Conservation (phyloP, 2,113 vertebrate genomes). For the Dicrurus megarhynchus region DNA sequence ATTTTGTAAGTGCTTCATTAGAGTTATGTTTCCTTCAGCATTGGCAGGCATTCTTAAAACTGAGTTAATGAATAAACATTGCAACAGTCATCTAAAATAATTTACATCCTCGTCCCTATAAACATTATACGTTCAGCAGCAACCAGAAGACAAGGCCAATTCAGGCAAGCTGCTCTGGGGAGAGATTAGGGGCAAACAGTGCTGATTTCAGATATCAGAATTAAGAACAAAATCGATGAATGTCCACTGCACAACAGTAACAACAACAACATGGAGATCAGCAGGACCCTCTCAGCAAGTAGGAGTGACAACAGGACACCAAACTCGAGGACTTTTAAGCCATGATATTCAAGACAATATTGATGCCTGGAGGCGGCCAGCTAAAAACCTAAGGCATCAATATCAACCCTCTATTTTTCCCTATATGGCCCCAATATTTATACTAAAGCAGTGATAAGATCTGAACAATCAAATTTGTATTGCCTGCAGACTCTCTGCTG, state of each 20-base stretch:
- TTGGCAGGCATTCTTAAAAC: neutral
- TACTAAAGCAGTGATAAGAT: neutral
- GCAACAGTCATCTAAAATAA: neutral
- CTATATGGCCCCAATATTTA: neutral
- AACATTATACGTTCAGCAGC: neutral
- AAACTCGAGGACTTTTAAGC: neutral
- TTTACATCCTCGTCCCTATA: neutral
- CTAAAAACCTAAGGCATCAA: too few relatives aligned
- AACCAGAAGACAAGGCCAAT: neutral
- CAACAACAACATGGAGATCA: neutral
- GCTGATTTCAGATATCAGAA: neutral
- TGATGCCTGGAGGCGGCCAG: too few relatives aligned
- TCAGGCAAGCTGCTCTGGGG: neutral
- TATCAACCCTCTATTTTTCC: neutral
- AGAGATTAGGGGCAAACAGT: neutral
- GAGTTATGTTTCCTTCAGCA: neutral
- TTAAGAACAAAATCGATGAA: neutral
- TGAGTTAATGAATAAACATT: neutral
- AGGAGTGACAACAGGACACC: neutral
- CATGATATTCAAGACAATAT: neutral
- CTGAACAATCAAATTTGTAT: neutral
- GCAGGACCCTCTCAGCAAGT: neutral
- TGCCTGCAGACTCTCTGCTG: neutral
- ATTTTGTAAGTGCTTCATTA: constrained; percentile 19
- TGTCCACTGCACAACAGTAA: neutral